phyloP scores from a whole-genome alignment of 2,797 vertebrate species.

The Melanotaenia maccullochi region DNA sequence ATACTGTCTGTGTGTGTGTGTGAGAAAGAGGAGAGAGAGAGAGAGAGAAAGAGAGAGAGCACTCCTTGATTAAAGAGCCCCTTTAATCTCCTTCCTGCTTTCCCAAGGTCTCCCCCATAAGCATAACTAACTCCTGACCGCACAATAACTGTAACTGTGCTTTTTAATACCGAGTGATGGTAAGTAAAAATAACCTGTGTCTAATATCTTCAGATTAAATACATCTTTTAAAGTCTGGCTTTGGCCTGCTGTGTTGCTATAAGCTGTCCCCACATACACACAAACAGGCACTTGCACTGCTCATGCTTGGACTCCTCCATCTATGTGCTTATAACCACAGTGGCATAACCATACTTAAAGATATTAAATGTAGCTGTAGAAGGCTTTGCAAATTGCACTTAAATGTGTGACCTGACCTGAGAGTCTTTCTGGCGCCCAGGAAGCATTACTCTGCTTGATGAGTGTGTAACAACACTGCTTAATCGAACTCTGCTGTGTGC shows the following conservation, averaged over 20 bases:
- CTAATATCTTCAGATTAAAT: slow-evolving; percentile 84
- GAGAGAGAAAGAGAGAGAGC: neutral
- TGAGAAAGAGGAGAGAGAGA: neutral
- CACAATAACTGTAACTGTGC: slow-evolving; percentile 72
- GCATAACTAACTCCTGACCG: slow-evolving; percentile 53
- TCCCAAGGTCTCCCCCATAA: slow-evolving; percentile 58
- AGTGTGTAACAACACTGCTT: slow-evolving; percentile 55
- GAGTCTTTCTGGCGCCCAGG: slow-evolving; percentile 49
- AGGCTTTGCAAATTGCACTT: slow-evolving; percentile 62
- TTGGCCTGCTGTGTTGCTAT: slow-evolving; percentile 57
- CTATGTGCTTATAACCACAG: slow-evolving; percentile 60
- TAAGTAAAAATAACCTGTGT: slow-evolving; percentile 84
- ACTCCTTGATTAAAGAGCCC: slow-evolving; percentile 65
- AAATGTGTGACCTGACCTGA: slow-evolving; percentile 63
- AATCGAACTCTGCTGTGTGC: slow-evolving; percentile 37
- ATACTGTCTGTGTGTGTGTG: slow-evolving; percentile 10
- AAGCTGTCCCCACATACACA: slow-evolving; percentile 55
- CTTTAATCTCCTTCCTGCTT: slow-evolving; percentile 62
- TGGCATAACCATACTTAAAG: slow-evolving; percentile 64
- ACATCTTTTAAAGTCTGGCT: slow-evolving; percentile 71
- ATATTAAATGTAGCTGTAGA: slow-evolving; percentile 64
- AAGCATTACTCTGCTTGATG: slow-evolving; percentile 72
- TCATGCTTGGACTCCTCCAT: slow-evolving; percentile 3
- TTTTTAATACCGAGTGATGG: slow-evolving; percentile 79
- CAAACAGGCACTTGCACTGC: slow-evolving; percentile 15